phyloP scores from a whole-genome alignment of 2,888 invertebrate genomes.

The Agelastica alni region DNA sequence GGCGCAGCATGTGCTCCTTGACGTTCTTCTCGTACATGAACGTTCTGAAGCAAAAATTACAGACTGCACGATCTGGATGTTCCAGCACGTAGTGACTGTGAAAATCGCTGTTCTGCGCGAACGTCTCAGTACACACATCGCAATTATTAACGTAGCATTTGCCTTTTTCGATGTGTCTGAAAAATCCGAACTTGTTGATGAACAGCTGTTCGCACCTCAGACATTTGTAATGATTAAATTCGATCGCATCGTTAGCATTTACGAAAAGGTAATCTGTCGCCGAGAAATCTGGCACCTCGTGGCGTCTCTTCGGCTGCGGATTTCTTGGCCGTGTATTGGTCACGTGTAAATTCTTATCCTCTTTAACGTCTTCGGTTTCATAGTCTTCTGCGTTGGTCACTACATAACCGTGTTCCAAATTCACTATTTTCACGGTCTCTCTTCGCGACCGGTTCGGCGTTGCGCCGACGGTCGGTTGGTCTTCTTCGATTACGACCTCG shows the following conservation, averaged over 20 bases:
- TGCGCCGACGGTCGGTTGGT: conserved; percentile 30
- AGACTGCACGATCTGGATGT: conserved; percentile 54
- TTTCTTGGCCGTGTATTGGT: conserved; percentile 39
- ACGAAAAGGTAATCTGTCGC: conserved; percentile 49
- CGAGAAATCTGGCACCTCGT: conserved; percentile 54
- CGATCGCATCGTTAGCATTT: conserved; percentile 50
- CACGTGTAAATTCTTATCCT: conserved; percentile 29
- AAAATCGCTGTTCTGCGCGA: conserved; percentile 52
- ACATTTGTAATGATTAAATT: conserved; percentile 52
- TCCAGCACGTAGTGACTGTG: conserved; percentile 50
- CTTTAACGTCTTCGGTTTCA: conserved; percentile 35
- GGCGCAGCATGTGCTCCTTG: conserved; percentile 55
- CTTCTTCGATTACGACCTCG: conserved; percentile 51
- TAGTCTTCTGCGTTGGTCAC: conserved; percentile 42
- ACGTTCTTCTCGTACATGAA: conserved; percentile 57
- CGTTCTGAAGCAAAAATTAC: conserved; percentile 55
- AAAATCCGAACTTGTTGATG: conserved; percentile 54
- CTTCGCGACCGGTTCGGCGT: conserved; percentile 12
- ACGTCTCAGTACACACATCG: conserved; percentile 51
- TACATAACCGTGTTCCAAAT: conserved; percentile 54
- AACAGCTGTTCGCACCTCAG: conserved; percentile 54
- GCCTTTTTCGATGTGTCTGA: conserved; percentile 54
- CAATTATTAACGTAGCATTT: conserved; percentile 56
- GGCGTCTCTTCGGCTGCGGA: conserved; percentile 44
- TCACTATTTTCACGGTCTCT: conserved; percentile 44